These are phyloP conservation scores for Anarsia innoxiella DNA, from an alignment of 2,888 invertebrate genomes.

Conservation along the genomic window DNA sequence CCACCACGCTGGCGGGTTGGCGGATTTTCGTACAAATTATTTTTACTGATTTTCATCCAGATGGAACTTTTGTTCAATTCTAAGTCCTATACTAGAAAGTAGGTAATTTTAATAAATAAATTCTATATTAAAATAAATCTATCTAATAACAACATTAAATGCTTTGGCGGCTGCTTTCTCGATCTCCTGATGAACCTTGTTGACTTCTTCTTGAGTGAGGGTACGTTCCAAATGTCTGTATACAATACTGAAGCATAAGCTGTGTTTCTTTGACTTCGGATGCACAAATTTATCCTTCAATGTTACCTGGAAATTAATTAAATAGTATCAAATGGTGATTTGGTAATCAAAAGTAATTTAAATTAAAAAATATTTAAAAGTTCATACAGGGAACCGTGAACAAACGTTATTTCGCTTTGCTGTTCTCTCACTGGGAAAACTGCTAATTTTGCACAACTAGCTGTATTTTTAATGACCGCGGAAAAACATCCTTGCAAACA, in stretches of 20 bases:
- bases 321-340: not conserved
- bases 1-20: too few relatives aligned
- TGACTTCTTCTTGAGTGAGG: constrained; percentile 91
- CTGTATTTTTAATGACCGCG: too few relatives aligned
- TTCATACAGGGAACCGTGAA: too few relatives aligned
- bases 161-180: constrained; percentile 65
- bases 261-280: constrained; percentile 86
- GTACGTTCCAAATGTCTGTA: constrained; percentile 95
- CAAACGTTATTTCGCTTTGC: not conserved
- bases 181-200: constrained; percentile 86
- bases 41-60: too few relatives aligned
- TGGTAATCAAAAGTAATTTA: not conserved
- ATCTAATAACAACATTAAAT: constrained; percentile 56
- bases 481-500: too few relatives aligned
- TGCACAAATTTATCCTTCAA: constrained; percentile 91
- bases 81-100: too few relatives aligned
- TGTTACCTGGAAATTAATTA: constrained; percentile 81
- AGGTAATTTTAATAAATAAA: too few relatives aligned
- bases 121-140: constrained; percentile 14
- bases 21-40: too few relatives aligned
- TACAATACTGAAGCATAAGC: constrained; percentile 93
- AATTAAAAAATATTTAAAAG: not conserved
- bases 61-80: too few relatives aligned
- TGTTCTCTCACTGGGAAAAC: too few relatives aligned
- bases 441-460: too few relatives aligned